A percentile compares a stretch with the other conserved stretches of the same genome.
phyloP scores from a whole-genome alignment of 2,797 vertebrate species.

The Lutjanus argentimaculatus region DNA sequence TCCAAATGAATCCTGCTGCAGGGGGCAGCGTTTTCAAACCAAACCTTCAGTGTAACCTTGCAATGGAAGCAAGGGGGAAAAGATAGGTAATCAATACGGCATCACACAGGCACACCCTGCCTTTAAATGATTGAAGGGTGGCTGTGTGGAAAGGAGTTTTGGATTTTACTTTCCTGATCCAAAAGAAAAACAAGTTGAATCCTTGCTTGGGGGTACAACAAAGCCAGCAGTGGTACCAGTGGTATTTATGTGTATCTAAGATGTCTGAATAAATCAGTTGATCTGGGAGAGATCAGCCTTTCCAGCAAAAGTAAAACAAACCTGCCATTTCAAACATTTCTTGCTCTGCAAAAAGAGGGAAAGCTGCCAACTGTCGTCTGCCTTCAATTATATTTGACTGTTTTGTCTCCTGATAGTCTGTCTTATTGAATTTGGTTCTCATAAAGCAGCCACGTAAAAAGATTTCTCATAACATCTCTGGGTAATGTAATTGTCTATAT shows the following conservation, averaged over 20 bases:
- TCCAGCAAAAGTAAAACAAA: conserved; percentile 7
- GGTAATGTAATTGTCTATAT: background rate
- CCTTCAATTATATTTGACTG: conserved; percentile 14
- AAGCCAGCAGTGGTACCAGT: background rate
- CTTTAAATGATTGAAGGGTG: conserved; percentile 34
- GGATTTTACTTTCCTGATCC: conserved; percentile 13
- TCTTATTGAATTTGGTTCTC: conserved; percentile 35
- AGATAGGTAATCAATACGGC: conserved; percentile 27
- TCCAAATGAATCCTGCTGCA: conserved; percentile 26
- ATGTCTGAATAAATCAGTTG: conserved; percentile 30
- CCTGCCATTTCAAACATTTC: conserved; percentile 9
- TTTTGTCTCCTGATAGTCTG: conserved; percentile 6
- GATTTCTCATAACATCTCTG: conserved; percentile 7
- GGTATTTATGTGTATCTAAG: conserved; percentile 16
- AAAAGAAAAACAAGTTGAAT: background rate
- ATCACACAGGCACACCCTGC: background rate
- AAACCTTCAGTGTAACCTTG: conserved; percentile 6
- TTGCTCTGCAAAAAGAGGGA: background rate
- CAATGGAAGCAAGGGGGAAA: background rate
- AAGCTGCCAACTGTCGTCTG: conserved; percentile 25
- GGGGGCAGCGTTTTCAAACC: conserved; percentile 8
- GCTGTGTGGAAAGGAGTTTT: background rate
- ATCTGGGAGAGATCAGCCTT: conserved; percentile 5
- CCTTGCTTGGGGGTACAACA: background rate
- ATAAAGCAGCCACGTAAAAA: conserved; percentile 26